Percentiles rank a stretch among this genome's conserved stretches.
Evolutionary conservation across 2,888 invertebrate species (phyloP).

Genomic region (Brachyopa scutellaris): DNA sequence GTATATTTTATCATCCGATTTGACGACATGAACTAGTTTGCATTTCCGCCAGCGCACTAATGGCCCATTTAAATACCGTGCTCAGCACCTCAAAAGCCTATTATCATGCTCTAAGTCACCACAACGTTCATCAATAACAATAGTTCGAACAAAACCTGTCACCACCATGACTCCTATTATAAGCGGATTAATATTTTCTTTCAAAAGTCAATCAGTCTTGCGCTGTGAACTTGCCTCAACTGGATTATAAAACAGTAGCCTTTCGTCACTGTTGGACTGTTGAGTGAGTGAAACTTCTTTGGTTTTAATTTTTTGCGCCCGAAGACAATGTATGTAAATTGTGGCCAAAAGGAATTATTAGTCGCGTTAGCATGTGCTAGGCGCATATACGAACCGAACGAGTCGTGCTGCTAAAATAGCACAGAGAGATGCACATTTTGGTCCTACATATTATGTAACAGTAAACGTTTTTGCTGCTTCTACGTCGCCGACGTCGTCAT

Average conservation of each 20-base stretch:
- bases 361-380: constrained; percentile 16
- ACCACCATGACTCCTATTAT: constrained; percentile 47
- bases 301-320: constrained; percentile 10
- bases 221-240: constrained; percentile 24
- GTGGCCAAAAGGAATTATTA: constrained; percentile 23
- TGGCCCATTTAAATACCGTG: constrained; percentile 8
- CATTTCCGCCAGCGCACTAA: constrained; percentile 18
- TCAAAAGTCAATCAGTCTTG: constrained; percentile 22
- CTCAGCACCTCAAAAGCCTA: neutral
- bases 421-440: constrained; percentile 49
- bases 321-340: constrained; percentile 50
- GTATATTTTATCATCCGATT: too few relatives aligned
- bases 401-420: constrained; percentile 6
- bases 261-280: constrained; percentile 41
- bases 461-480: constrained; percentile 26
- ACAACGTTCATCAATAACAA: constrained; percentile 49
- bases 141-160: constrained; percentile 46
- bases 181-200: constrained; percentile 30
- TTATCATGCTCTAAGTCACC: constrained; percentile 22
- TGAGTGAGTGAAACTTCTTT: constrained; percentile 33
- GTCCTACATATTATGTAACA: constrained; percentile 39
- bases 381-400: constrained; percentile 25
- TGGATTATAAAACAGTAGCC: constrained; percentile 14
- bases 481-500: constrained; percentile 5
- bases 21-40: constrained; percentile 23